Evolutionary conservation across 2,888 invertebrate species (phyloP), one percentile per base, ranked within the genome.

Genomic region (Endotricha flammealis): DNA sequence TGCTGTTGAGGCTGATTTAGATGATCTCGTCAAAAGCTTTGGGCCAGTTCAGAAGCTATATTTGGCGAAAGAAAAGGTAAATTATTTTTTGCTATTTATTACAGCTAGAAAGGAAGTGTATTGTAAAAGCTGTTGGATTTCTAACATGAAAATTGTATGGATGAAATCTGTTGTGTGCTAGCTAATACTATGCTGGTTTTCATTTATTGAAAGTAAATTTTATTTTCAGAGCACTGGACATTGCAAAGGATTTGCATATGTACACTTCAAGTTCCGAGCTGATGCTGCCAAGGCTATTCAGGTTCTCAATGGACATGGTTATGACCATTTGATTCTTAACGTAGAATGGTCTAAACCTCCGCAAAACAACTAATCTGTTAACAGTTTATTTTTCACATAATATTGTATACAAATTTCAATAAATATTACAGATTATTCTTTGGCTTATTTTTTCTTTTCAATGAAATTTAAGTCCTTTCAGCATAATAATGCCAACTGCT

Each of bases 321-420:
- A 98, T 71, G 98, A 99, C 82, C 98, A 99, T 87, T 91, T 99
- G 54, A 99, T 99, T 75, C 88, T 99, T 35, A 96, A 92, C 76
- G 99, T 98, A n/a, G 98, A 99, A 85, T 99, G 98, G 98, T 98
- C 98, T 0, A 98, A 97, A 70, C 95, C 95, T 25, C 93, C 91
- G 43, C 77, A 77, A 48, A 87, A 81, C 53, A 79, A 80, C 48
- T 83, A 64, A 67, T 23, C 33, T n/a, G n/a, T n/a, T n/a, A n/a
- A 22, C 27, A 3, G 37, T 37, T 39, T 46, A 46, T 38, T 53
- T 61, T 64, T 63, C 54, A 52, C 53, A 10, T 2, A 24, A 33
- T 47, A 50, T 56, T 64, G 42, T 57, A 57, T 36, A 44, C 34
- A 44, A 27, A 12, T 28, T 41, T 38, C n/a, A 38, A 33, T 53